These are phyloP conservation scores for Australoheros scitulus DNA, from an alignment of 2,113 vertebrate genomes.

Conservation along the genomic window DNA sequence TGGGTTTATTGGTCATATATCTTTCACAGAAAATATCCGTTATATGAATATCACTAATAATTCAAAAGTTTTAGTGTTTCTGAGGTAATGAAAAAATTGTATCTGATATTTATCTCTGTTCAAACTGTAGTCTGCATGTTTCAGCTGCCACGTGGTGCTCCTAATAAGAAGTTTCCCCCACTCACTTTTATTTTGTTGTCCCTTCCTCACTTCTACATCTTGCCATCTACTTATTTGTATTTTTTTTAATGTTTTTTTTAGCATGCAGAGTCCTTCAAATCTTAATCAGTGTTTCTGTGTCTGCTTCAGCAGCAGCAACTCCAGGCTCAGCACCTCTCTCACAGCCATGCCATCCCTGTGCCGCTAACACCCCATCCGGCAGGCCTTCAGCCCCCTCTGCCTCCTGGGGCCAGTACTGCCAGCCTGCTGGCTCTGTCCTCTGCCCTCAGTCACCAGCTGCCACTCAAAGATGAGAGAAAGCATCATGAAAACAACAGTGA, in stretches of 20 bases:
- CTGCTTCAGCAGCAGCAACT: slow-evolving; percentile 94
- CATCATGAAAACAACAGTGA: slow-evolving; percentile 84
- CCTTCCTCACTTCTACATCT: background rate
- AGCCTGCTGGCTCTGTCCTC: slow-evolving; percentile 89
- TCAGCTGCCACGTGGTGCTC: background rate
- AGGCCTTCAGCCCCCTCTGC: slow-evolving; percentile 87
- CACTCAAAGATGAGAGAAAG: slow-evolving; percentile 95
- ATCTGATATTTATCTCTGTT: background rate
- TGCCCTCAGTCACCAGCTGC: slow-evolving; percentile 89
- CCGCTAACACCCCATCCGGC: slow-evolving; percentile 92
- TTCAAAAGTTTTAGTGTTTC: background rate
- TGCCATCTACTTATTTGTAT: background rate
- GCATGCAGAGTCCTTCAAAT: background rate
- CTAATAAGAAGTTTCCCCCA: background rate
- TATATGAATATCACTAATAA: background rate
- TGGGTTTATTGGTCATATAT: background rate
- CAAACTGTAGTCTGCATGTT: background rate
- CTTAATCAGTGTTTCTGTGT: slow-evolving; percentile 20
- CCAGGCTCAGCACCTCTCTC: slow-evolving; percentile 96
- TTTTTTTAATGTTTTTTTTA: too few species aligned
- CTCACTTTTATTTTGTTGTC: background rate
- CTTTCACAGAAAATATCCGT: background rate
- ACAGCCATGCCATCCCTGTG: slow-evolving; percentile 91
- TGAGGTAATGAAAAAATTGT: accelerated
- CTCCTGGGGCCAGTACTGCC: slow-evolving; percentile 84